These are phyloP conservation scores for Actias luna DNA, from an alignment of 2,888 invertebrate species.

Conservation along the genomic window DNA sequence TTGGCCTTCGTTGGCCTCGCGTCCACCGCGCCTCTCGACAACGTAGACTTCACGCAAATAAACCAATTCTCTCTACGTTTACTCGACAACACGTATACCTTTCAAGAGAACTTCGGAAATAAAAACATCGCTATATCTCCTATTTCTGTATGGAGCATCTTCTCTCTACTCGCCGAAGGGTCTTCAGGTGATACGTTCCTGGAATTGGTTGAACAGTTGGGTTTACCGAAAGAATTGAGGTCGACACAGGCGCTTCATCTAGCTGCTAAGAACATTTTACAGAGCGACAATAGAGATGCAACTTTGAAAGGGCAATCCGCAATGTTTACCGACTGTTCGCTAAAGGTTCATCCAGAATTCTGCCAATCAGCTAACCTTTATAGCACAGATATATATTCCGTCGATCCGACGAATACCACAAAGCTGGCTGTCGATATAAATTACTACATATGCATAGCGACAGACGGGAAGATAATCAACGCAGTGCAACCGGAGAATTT, in stretches of 20 bases:
- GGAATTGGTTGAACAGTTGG: constrained; percentile 58
- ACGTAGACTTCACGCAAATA: constrained; percentile 51
- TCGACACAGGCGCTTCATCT: constrained; percentile 61
- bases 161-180: constrained; percentile 68
- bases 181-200: constrained; percentile 66
- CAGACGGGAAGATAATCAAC: constrained; percentile 85
- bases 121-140: constrained; percentile 68
- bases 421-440: constrained; percentile 83
- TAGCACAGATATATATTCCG: constrained; percentile 75
- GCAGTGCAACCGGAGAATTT: constrained; percentile 78
- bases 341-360: constrained; percentile 65
- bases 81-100: constrained; percentile 62
- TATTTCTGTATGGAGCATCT: constrained; percentile 69
- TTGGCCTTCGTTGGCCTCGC: constrained; percentile 41
- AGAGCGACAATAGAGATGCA: constrained; percentile 52
- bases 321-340: constrained; percentile 57
- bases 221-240: constrained; percentile 57
- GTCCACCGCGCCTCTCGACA: constrained; percentile 48
- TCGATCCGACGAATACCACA: constrained; percentile 78
- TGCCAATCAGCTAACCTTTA: constrained; percentile 71
- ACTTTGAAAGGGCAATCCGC: constrained; percentile 56
- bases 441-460: constrained; percentile 84
- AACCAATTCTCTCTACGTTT: constrained; percentile 65
- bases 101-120: constrained; percentile 61
- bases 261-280: constrained; percentile 52